Base-by-base conservation (phyloP, 1,140 invertebrate genomes). In the Cydia fagiglandana region DNA sequence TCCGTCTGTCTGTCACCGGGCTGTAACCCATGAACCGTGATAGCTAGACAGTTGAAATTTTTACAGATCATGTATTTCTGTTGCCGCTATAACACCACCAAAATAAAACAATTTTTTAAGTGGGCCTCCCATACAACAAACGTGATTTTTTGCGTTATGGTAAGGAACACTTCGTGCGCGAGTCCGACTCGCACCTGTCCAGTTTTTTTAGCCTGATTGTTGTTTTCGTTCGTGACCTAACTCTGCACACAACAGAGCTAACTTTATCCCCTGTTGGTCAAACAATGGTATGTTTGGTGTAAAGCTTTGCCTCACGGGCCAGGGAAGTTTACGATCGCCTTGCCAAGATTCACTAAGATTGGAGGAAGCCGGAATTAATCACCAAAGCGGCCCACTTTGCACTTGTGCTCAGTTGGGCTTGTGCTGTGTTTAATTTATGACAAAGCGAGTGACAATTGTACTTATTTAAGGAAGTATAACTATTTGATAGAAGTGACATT, bases 261-360 rank as follows among this genome's bases (percentile, higher is more conserved):
- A 38, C 34, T 38, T 38, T 38, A 30, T 68, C 15, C 64, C 7
- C 30, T 41, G 64, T 68, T 30, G 64, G 24, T 68, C 15, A n/a
- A 68, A 68, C 64, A 68, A 68, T 68, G 64, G 30, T 4, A 34
- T 68, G 64, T 41, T 68, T 68, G 64, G 64, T 41, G 64, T 34
- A 68, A 34, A 38, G 64, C 38, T 38, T 68, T 68, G 53, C 53
- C 5, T 20, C n/a, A 56, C 53, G 6, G 5, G 15, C 64, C 64
- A 68, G 34, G 28, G 41, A 68, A 68, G 28, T 34, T 68, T 38
- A 12, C 28, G 0, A 41, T 68, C 30, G 12, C 38, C 64, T 68
- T 68, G 64, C 64, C 64, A 68, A 34, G 53, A 56, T 7, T 56
- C 53, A 15, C 53, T 15, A 56, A 13, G 2, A 68, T 68, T 68